Evolutionary conservation across 2,888 invertebrate species (phyloP).

Genomic region (Trichacis sp.): DNA sequence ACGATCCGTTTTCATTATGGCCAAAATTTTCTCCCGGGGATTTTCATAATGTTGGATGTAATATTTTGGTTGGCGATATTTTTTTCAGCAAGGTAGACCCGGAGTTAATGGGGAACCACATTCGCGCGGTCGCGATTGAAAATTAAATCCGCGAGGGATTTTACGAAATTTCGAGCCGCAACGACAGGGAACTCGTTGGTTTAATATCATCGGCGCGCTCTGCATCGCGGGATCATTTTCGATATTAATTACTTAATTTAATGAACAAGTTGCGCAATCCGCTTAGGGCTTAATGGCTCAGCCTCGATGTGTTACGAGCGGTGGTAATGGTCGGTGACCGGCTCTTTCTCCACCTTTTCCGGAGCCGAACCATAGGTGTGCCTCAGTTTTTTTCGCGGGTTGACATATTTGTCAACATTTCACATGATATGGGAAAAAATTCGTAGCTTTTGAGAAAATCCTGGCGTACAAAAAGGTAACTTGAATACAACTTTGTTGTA

Average conservation of each 20-base stretch:
- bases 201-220: constrained; percentile 28
- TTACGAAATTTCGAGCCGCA: constrained; percentile 23
- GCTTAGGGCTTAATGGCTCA: constrained; percentile 50
- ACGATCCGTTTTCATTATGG: background rate
- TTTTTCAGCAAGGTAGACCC: too few relatives aligned
- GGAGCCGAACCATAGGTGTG: constrained; percentile 9
- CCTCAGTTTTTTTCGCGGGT: constrained; percentile 18
- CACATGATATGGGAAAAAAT: too few relatives aligned
- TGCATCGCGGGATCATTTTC: constrained; percentile 43
- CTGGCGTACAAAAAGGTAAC: too few relatives aligned
- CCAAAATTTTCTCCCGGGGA: too few relatives aligned
- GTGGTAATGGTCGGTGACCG: constrained; percentile 32
- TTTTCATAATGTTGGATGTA: too few relatives aligned
- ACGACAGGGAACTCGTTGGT: constrained; percentile 27
- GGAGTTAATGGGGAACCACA: constrained; percentile 19
- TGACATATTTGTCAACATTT: too few relatives aligned
- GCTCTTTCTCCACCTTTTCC: constrained; percentile 33
- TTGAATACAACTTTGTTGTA: too few relatives aligned
- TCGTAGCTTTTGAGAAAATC: too few relatives aligned
- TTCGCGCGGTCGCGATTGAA: constrained; percentile 11
- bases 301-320: constrained; percentile 35
- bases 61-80: too few relatives aligned
- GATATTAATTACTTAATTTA: constrained; percentile 58
- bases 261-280: constrained; percentile 53
- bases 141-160: too few relatives aligned